Conservation (phyloP, 1,140 invertebrate species). For the Chelonus insularis region DNA sequence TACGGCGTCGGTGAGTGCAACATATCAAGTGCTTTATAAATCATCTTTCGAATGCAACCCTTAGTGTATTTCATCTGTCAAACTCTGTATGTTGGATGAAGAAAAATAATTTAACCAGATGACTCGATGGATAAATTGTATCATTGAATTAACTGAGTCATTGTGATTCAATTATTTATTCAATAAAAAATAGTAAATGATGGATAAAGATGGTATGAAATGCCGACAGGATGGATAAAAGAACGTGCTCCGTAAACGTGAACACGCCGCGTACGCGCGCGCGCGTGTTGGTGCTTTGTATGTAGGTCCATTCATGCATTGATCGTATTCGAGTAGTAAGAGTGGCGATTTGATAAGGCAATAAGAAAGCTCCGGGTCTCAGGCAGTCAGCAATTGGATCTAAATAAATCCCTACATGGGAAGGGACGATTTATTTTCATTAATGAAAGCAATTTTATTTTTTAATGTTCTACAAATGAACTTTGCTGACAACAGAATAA, state of each 20-base stretch:
- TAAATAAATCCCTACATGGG: slow-evolving; percentile 12
- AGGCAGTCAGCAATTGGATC: background rate
- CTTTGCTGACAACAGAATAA: background rate
- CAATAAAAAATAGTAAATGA: background rate
- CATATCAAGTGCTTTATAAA: background rate
- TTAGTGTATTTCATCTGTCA: background rate
- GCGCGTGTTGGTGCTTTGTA: slow-evolving; percentile 16
- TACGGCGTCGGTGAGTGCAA: slow-evolving; percentile 66
- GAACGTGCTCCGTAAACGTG: slow-evolving; percentile 26
- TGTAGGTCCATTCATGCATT: slow-evolving; percentile 55
- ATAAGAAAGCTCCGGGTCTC: background rate
- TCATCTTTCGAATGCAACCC: slow-evolving; percentile 9
- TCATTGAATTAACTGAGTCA: background rate
- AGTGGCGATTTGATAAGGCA: slow-evolving; percentile 34
- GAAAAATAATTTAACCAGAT: no score
- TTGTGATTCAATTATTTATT: background rate
- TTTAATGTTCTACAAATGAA: no score
- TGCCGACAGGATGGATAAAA: slow-evolving; percentile 11
- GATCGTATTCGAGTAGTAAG: slow-evolving; percentile 45
- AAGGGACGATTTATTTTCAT: background rate
- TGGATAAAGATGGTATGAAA: background rate
- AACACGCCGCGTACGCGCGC: slow-evolving; percentile 31
- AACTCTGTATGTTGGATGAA: background rate
- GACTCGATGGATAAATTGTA: no score
- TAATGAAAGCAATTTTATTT: background rate